Evolutionary conservation across 2,113 vertebrate genomes (phyloP), one percentile per base, ranked within the genome.

Genomic region (Suncus etruscus): DNA sequence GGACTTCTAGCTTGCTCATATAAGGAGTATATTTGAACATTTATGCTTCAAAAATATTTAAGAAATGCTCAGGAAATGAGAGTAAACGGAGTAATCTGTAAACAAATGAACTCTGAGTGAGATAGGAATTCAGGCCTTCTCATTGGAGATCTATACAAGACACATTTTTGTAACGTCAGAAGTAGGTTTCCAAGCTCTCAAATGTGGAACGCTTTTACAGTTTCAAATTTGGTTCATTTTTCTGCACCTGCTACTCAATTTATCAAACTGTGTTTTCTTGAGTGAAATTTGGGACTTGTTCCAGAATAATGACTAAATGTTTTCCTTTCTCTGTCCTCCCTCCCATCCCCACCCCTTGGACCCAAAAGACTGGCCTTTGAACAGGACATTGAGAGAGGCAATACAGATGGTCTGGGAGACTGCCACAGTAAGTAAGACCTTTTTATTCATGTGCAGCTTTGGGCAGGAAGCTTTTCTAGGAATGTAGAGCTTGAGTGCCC

Each of bases 371-470:
- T 98, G 96, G 95, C 98, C 97, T 99, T 99, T 97, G 99, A 99
- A 97, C 99, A 99, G 98, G 99, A 99, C 97, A 96, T 99, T 97
- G 99, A 99, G 96, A 98, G 97, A 94, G 99, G 99, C 97, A 99
- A 99, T 97, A 99, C 99, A 97, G 99, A 99, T 97, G 99, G 99
- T 97, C 98, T 99, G 97, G 99, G 99, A 96, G 99, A 99, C 98
- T 99, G 99, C 98, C 99, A 99, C 98, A 99, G 99, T 99, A 99
- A 99, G 99, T 98, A 98, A 95, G 58, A 97, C 96, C 96, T 96
- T 98, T 97, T 97, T 79, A 82, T 96, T 92, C 96, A 50, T 96
- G 3, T 96, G 97, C 97, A 96, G 96, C 86, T 85, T 93, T 83
- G 96, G 95, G 97, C 95, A 97, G 87, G 82, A 94, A 83, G 95